Evolutionary conservation across 2,113 vertebrate genomes (phyloP), one percentile per base, ranked within the genome.

Genomic region (Hippocampus zosterae): DNA sequence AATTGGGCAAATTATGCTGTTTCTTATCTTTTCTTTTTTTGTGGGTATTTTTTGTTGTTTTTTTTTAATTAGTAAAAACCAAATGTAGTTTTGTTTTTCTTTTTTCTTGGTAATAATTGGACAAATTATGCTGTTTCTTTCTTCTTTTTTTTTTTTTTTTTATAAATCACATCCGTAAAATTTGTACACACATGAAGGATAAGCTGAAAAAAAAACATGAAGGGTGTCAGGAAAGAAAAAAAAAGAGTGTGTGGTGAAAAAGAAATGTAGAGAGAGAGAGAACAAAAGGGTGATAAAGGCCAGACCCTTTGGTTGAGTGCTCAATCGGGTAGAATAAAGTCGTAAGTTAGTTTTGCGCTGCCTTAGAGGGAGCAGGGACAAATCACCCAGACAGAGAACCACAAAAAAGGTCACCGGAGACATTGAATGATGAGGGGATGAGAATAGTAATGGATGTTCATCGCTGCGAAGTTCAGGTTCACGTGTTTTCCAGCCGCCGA

Each of bases 371-470:
- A 75, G 66, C 50, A 21, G 25, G 80, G 78, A 85, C 86, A 87
- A 88, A 86, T 85, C 83, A 77, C 80, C 71, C 53, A 29, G 57
- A 68, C 77, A 67, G 74, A 85, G 68, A 71, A 72, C 74, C 76
- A 69, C 60, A 68, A 70, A 50, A 84, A 82, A 91, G 83, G 85
- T 77, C 84, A 87, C 70, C 7, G 79, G 52, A 42, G 72, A 77
- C 79, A 82, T 84, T 87, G 85, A 88, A 87, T 82, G 81, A 90
- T 78, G 87, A 83, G 78, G 70, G 68, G 63, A 78, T 78, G 74
- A 72, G 84, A 84, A 70, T 75, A 55, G 78, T 84, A 86, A 84
- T 87, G 65, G 82, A 84, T 85, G 83, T 86, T 88, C 80, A 68
- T 74, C 75, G 71, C 75, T 65, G 76, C 85, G 85, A 87, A 83